A percentile compares a stretch with the other conserved stretches of the same genome.
phyloP scores from a whole-genome alignment of 2,113 vertebrate genomes.

The Chaetodon auriga region DNA sequence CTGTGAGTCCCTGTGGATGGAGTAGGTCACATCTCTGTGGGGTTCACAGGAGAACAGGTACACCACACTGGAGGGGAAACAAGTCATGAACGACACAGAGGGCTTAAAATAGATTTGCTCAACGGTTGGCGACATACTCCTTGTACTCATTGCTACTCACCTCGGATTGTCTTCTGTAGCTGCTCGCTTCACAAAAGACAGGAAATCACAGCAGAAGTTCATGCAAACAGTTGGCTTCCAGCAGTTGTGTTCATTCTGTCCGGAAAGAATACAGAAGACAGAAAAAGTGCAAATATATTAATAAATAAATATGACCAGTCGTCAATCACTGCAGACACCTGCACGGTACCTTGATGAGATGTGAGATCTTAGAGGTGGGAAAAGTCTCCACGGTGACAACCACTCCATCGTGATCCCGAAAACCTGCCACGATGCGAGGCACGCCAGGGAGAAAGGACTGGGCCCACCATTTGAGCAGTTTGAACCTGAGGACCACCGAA shows the following conservation, averaged over 20 bases:
- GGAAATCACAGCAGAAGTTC: slow-evolving; percentile 93
- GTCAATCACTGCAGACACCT: neutral
- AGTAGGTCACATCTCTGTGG: slow-evolving; percentile 85
- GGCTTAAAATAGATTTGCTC: neutral
- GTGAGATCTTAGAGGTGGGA: slow-evolving; percentile 89
- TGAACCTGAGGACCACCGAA: slow-evolving; percentile 83
- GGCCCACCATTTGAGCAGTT: slow-evolving; percentile 95
- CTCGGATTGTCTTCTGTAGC: slow-evolving; percentile 87
- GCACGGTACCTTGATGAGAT: slow-evolving; percentile 86
- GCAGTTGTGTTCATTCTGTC: slow-evolving; percentile 88
- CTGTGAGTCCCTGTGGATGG: slow-evolving; percentile 84
- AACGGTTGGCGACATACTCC: neutral
- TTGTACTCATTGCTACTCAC: slow-evolving; percentile 73
- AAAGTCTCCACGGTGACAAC: slow-evolving; percentile 88
- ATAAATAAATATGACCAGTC: neutral
- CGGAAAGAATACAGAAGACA: slow-evolving; percentile 3
- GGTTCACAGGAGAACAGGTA: slow-evolving; percentile 91
- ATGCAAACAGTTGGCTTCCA: slow-evolving; percentile 94
- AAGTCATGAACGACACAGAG: neutral
- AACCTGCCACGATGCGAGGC: slow-evolving; percentile 89
- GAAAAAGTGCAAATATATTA: too few species aligned
- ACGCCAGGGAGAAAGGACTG: slow-evolving; percentile 93
- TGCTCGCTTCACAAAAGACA: slow-evolving; percentile 86
- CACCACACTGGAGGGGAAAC: slow-evolving; percentile 82
- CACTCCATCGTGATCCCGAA: slow-evolving; percentile 87